Evolutionary conservation across 2,797 vertebrate genomes (phyloP), one percentile per base, ranked within the genome.

Genomic region (Myotis findleyi): DNA sequence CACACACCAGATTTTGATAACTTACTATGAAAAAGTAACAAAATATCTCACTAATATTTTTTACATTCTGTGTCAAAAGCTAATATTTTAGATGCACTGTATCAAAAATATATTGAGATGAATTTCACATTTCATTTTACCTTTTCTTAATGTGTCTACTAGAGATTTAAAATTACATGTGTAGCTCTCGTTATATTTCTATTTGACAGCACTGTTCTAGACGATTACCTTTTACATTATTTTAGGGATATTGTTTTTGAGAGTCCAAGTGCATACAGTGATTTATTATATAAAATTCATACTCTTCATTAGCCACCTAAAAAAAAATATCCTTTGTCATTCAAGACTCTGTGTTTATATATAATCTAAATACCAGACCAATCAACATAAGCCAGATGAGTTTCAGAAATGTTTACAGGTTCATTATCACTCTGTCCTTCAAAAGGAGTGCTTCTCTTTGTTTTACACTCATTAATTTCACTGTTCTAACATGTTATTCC

Each of bases 341-440:
- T 95, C 20, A 81, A 92, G 36, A 87, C n/a, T 0, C 18, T 73
- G 23, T 73, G 23, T 87, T 96, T 76, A 95, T 0, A 95, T 0
- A 90, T 53, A 96, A 21, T 38, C 9, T 87, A 93, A 96, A 94
- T 83, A 30, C 30, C 79, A 93, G 11, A 66, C 13, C 38, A 80
- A 94, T 93, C 44, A 87, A 89, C 38, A 95, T 89, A 95, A 83
- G 69, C n/a, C 71, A 95, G 83, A 76, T 38, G 10, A 57, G 21
- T 81, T 92, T 94, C 47, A 87, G 36, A 89, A 95, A 93, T 82
- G 38, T 87, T 92, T 91, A 69, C 47, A 89, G 36, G n/a, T 85
- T 93, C 71, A 80, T 96, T 92, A 87, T 69, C 44, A 89, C 30
- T 68, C 36, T 89, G 10, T 83, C 36, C n/a, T 96, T 96, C 51